Base-by-base conservation (phyloP, 2,113 vertebrate genomes). In the Lepus timidus region DNA sequence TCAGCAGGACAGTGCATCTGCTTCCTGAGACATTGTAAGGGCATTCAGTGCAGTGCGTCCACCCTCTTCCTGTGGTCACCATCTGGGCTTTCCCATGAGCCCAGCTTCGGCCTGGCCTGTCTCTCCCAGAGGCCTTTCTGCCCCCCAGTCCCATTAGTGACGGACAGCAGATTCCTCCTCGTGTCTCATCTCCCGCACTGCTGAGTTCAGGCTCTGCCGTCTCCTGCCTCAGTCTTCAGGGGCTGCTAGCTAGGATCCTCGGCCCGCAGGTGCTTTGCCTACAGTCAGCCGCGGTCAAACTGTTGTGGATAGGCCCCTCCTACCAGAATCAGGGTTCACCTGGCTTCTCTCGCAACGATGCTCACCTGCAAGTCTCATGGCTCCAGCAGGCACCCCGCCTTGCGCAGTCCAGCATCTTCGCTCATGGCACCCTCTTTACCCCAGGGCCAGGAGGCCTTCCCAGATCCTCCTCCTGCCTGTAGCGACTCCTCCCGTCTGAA, bases 301-400 rank as follows among this genome's bases (percentile, higher is more conserved):
- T 70, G 23, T 14, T 1, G 14, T 1, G 31, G 25, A 33, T 8
- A n/a, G 49, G 17, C 1, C 2, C 20, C 61, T 36, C 33, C 68
- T 6, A 19, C 79, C 17, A 33, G 31, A 5, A 6, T 25, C 61
- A 23, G 51, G 71, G 36, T n/a, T 61, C 58, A 1, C 8, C 23
- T 5, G 55, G 17, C 14, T 88, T 39, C 44, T 25, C 19, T 6
- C 20, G 3, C 0, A 1, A 31, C n/a, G 55, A 1, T 0, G 3
- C 31, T 36, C 1, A n/a, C 52, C 68, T 13, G 31, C 52, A 12
- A 58, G 29, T 51, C 73, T 16, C 1, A 9, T 13, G 83, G 70
- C 9, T 39, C 31, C 16, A 17, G 81, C 12, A 9, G n/a, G 51
- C 0, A 19, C 65, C 19, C 11, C 51, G 65, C 29, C 70, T 16